These are phyloP conservation scores for Ptychobarbus kaznakovi DNA, from an alignment of 2,797 vertebrate species.

Conservation along the genomic window DNA sequence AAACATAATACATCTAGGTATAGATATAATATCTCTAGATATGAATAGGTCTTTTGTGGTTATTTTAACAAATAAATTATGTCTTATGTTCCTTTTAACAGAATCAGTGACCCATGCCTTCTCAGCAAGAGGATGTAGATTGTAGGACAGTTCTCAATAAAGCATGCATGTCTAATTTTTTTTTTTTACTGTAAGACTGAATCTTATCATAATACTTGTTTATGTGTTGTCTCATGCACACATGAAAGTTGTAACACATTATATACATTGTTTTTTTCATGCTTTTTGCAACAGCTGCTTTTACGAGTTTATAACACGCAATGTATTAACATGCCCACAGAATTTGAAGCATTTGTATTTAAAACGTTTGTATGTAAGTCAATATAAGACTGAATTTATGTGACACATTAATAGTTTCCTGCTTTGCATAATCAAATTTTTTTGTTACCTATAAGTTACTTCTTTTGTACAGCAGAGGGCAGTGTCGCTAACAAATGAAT, in stretches of 20 bases:
- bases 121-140: constrained; percentile 19
- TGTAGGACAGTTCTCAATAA: constrained; percentile 8
- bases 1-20: neutral
- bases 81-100: constrained; percentile 16
- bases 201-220: neutral
- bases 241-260: neutral
- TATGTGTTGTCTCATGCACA: neutral
- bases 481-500: constrained; percentile 1
- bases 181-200: neutral
- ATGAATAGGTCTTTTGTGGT: neutral
- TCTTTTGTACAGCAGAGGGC: constrained; percentile 42
- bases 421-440: neutral
- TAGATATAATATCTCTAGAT: neutral
- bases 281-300: neutral
- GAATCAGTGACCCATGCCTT: constrained; percentile 32
- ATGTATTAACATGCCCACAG: neutral
- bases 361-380: neutral
- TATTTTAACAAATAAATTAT: neutral
- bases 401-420: neutral
- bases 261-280: neutral
- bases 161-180: neutral
- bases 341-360: neutral
- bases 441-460: neutral
- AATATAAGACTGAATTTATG: neutral
- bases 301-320: neutral